Conservation (phyloP, 2,888 invertebrate genomes). For the Microctonus brassicae region DNA sequence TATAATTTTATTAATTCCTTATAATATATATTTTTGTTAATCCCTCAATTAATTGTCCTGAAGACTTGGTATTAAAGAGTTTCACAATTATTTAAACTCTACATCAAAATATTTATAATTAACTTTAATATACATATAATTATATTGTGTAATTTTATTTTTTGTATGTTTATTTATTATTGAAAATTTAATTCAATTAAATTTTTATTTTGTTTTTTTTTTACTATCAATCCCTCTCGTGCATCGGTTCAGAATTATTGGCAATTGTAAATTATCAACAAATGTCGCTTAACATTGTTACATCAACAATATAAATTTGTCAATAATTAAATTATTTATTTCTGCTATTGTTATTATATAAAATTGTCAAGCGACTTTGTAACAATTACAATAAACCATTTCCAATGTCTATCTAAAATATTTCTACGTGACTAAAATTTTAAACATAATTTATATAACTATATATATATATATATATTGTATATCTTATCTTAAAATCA, state of each 20-base stretch:
- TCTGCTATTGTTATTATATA: neutral
- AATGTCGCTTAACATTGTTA: neutral
- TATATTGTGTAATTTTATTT: neutral
- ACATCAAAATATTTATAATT: constrained; percentile 1
- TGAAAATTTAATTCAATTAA: neutral
- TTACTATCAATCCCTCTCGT: constrained; percentile 56
- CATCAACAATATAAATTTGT: neutral
- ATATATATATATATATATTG: neutral
- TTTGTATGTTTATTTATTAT: constrained; percentile 1
- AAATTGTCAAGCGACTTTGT: neutral
- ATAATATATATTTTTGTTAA: neutral
- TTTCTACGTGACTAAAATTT: neutral
- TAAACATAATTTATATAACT: neutral
- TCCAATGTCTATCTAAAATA: constrained; percentile 12
- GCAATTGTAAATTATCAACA: neutral
- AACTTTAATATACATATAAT: neutral
- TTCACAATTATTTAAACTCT: no score
- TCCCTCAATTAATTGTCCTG: constrained; percentile 11
- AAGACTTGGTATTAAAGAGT: neutral
- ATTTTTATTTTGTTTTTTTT: constrained; percentile 18
- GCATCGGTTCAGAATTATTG: constrained; percentile 48
- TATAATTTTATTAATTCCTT: neutral
- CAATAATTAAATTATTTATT: neutral
- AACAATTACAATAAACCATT: neutral
- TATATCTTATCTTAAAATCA: neutral